Percentiles rank a stretch among this genome's conserved stretches.
Evolutionary conservation across 2,888 invertebrate genomes (phyloP).

Genomic region (Acleris cristana): DNA sequence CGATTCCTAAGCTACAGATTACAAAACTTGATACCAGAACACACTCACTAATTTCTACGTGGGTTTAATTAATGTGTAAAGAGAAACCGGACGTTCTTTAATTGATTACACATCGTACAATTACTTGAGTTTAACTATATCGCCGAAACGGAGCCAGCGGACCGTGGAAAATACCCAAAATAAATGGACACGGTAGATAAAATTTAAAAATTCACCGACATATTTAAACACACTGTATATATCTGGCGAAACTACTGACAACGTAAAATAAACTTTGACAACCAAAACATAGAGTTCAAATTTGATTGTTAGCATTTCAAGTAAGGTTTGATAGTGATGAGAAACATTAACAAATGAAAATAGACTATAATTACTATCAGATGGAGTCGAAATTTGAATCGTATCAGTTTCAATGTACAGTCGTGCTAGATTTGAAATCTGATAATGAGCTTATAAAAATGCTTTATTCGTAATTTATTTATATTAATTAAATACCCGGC

Average conservation of each 20-base stretch:
- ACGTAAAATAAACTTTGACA: not conserved
- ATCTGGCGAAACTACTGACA: not conserved
- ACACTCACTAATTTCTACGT: too few relatives aligned
- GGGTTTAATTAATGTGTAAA: slow-evolving; percentile 19
- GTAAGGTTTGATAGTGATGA: not conserved
- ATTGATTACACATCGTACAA: slow-evolving; percentile 38
- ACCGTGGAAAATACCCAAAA: slow-evolving; percentile 37
- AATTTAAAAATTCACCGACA: slow-evolving; percentile 30
- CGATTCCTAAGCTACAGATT: too few relatives aligned
- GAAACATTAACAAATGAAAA: not conserved
- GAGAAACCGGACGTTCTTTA: slow-evolving; percentile 35
- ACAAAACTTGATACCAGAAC: too few relatives aligned
- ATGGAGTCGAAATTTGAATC: slow-evolving; percentile 11
- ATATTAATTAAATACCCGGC: slow-evolving; percentile 37
- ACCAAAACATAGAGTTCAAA: not conserved
- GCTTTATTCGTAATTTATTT: slow-evolving; percentile 39
- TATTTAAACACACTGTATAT: slow-evolving; percentile 21
- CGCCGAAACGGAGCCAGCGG: slow-evolving; percentile 29
- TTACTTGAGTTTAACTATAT: slow-evolving; percentile 29
- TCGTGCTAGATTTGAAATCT: slow-evolving; percentile 27
- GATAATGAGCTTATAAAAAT: slow-evolving; percentile 39
- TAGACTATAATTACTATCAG: slow-evolving; percentile 7
- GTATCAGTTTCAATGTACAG: slow-evolving; percentile 14
- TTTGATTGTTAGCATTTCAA: not conserved
- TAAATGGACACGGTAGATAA: slow-evolving; percentile 38